phyloP scores from a whole-genome alignment of 2,888 invertebrate species.

The Stratiomys singularior region DNA sequence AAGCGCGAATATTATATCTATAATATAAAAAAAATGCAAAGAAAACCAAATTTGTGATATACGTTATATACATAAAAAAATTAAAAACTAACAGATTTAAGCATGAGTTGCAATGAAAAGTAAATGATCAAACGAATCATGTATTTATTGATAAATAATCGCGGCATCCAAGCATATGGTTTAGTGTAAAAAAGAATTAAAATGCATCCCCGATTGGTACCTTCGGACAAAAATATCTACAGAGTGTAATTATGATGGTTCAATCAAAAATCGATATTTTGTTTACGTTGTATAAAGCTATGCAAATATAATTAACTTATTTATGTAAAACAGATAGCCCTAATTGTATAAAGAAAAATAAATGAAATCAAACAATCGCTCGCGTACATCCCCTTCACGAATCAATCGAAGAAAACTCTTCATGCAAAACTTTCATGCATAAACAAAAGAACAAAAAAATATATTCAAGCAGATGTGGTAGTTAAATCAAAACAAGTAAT shows the following conservation, averaged over 20 bases:
- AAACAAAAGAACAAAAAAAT: background rate
- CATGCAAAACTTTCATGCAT: background rate
- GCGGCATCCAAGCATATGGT: background rate
- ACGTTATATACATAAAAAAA: conserved; percentile 48
- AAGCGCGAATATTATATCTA: conserved; percentile 24
- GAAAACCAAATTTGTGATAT: conserved; percentile 52
- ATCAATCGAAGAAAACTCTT: background rate
- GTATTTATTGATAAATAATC: background rate
- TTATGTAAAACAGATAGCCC: conserved; percentile 35
- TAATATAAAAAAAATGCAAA: conserved; percentile 44
- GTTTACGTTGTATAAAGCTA: conserved; percentile 26
- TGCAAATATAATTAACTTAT: conserved; percentile 45
- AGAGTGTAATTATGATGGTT: background rate
- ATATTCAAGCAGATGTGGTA: background rate
- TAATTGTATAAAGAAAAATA: conserved; percentile 14
- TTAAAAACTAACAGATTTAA: conserved; percentile 13
- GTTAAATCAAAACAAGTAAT: conserved; percentile 37
- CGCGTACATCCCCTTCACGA: background rate
- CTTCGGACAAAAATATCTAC: background rate
- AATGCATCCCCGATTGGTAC: background rate
- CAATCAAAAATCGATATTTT: conserved; percentile 23
- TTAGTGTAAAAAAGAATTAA: background rate
- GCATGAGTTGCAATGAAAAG: background rate
- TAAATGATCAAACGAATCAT: background rate
- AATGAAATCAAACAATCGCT: conserved; percentile 32